Percentiles rank a stretch among this genome's conserved stretches.
These are phyloP conservation scores for Baccha elongata DNA, from an alignment of 2,888 invertebrate species.

Conservation along the genomic window DNA sequence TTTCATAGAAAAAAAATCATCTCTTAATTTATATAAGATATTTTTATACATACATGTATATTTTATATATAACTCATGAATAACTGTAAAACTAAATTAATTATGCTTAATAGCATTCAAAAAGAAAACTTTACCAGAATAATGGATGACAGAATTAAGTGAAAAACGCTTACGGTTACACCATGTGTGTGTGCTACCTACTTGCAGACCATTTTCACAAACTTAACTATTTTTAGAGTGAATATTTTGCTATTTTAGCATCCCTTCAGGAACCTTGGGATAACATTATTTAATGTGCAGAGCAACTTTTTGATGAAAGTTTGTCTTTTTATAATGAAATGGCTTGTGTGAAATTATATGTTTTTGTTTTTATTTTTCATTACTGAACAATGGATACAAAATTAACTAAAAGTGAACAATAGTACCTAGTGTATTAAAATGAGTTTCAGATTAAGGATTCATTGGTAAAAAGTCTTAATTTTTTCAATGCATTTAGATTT, in stretches of 20 bases:
- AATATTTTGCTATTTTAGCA: background rate
- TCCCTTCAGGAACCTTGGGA: background rate
- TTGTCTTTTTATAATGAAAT: background rate
- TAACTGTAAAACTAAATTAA: background rate
- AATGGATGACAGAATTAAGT: background rate
- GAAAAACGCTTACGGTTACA: background rate
- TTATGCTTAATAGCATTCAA: conserved; percentile 2
- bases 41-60: no score
- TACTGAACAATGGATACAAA: no score
- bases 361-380: background rate
- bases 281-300: background rate
- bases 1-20: no score
- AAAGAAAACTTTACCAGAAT: background rate
- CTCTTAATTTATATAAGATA: no score
- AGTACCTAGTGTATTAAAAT: no score
- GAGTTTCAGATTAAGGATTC: no score
- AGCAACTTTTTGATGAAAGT: background rate
- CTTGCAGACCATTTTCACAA: background rate
- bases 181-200: background rate
- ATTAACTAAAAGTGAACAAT: no score
- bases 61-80: no score
- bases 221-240: background rate
- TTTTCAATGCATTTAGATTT: no score
- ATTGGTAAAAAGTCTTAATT: no score
- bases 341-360: background rate